These are phyloP conservation scores for Gopherus flavomarginatus DNA, from an alignment of 2,113 vertebrate species.

Conservation along the genomic window DNA sequence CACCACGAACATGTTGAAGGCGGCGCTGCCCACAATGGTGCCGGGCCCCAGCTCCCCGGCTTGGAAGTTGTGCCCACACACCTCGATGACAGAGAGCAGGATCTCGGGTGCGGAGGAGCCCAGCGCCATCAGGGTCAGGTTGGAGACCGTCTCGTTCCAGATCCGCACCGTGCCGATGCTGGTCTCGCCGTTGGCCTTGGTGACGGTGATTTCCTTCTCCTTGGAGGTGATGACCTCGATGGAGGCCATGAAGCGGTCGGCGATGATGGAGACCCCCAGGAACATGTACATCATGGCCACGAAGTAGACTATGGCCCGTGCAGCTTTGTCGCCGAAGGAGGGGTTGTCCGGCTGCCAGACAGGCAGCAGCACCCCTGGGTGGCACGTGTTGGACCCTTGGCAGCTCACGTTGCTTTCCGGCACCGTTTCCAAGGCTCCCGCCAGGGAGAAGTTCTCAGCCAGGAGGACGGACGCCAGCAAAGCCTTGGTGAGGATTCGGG, in stretches of 20 bases:
- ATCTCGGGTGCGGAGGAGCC: constrained; percentile 97
- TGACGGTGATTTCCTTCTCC: constrained; percentile 98
- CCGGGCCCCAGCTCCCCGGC: constrained; percentile 91
- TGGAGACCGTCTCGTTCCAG: constrained; percentile 98
- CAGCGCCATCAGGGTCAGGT: constrained; percentile 93
- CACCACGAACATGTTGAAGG: constrained; percentile 99
- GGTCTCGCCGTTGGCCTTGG: constrained; percentile 94
- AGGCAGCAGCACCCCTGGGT: constrained; percentile 88
- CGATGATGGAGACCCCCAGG: constrained; percentile 96
- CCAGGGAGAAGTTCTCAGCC: constrained; percentile 41
- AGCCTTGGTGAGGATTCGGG: constrained; percentile 40
- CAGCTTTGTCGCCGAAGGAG: constrained; percentile 83
- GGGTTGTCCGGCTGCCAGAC: constrained; percentile 88
- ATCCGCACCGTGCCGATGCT: constrained; percentile 93
- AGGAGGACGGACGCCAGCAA: constrained; percentile 56
- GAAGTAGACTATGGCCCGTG: constrained; percentile 92
- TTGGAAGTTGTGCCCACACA: constrained; percentile 91
- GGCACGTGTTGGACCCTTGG: constrained; percentile 74
- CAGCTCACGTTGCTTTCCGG: constrained; percentile 39
- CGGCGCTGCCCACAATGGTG: constrained; percentile 96
- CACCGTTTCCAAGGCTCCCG: constrained; percentile 21
- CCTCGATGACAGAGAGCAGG: constrained; percentile 94
- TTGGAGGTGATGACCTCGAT: constrained; percentile 98
- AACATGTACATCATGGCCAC: constrained; percentile 97
- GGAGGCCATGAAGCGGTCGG: constrained; percentile 98